Base-by-base conservation (phyloP, 2,797 vertebrate genomes). In the Sparus aurata region DNA sequence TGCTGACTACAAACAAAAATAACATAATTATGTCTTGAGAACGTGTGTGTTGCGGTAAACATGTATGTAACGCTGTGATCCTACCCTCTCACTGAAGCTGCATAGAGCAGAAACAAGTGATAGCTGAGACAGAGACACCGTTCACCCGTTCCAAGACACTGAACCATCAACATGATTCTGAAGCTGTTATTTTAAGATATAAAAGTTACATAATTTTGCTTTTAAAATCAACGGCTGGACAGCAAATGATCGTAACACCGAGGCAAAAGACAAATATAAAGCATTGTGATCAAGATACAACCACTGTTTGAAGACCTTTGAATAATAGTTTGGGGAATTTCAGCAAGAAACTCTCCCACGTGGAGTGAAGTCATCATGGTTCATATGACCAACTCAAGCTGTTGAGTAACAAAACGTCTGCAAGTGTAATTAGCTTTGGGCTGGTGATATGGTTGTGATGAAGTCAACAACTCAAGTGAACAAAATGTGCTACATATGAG, bases 321-420 rank as follows among this genome's bases (percentile, higher is more conserved):
- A 83, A 76, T 70, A 86, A 80, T 12, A 69, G 76, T 86, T 86
- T 81, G 76, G 84, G 85, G 80, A 87, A 87, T 90, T 90, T 90
- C 55, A 87, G 65, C 76, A 75, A 85, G 82, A 88, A 84, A 61
- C 68, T 83, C 84, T 84, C 90, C 87, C 85, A 89, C 86, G 69
- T 84, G 69, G 20, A 75, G 49, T 80, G 84, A 79, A 87, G 62
- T 89, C 84, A 88, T 85, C 82, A 53, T 20, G 50, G 69, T 84
- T 79, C 54, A 47, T 49, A 73, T 79, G 76, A 82, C 79, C 72
- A 81, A 73, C 61, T 49, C 69, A 69, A 84, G 74, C 71, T 85
- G 74, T 34, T 82, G 73, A 82, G 54, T 71, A 72, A 81, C 61
- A 77, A 59, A 79, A 75, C 50, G 47, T 67, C 71, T 82, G 50